Evolutionary conservation across 2,888 invertebrate species (phyloP).

Genomic region (Apodemia duryi): DNA sequence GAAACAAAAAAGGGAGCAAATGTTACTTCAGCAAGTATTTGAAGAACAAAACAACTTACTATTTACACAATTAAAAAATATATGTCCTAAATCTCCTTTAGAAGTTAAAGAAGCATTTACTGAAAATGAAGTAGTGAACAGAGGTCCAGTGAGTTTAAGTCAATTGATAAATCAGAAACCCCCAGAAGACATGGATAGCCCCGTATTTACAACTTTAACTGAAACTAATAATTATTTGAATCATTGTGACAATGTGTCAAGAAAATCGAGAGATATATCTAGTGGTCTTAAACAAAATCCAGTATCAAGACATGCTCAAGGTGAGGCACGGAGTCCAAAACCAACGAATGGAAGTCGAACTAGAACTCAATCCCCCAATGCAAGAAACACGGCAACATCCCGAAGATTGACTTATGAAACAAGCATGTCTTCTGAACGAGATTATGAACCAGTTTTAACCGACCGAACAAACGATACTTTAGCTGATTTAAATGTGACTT

Average conservation of each 20-base stretch:
- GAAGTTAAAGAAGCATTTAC: slow-evolving; percentile 63
- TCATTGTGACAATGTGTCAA: slow-evolving; percentile 56
- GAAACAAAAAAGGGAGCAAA: slow-evolving; percentile 82
- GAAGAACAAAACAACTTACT: slow-evolving; percentile 82
- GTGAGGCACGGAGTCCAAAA: slow-evolving; percentile 34
- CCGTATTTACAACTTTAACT: slow-evolving; percentile 48
- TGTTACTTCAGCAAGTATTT: slow-evolving; percentile 81
- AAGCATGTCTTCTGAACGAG: slow-evolving; percentile 52
- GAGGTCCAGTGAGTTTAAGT: slow-evolving; percentile 66
- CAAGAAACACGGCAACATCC: slow-evolving; percentile 40
- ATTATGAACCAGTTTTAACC: slow-evolving; percentile 57
- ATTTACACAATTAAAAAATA: slow-evolving; percentile 67
- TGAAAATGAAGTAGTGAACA: slow-evolving; percentile 41
- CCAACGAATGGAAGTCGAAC: slow-evolving; percentile 41
- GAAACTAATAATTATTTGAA: slow-evolving; percentile 58
- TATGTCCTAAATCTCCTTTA: slow-evolving; percentile 57
- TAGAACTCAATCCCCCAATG: slow-evolving; percentile 48
- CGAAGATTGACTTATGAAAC: slow-evolving; percentile 58
- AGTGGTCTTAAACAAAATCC: slow-evolving; percentile 49
- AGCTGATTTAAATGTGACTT: slow-evolving; percentile 69
- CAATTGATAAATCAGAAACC: slow-evolving; percentile 58
- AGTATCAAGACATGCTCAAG: slow-evolving; percentile 23
- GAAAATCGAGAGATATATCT: slow-evolving; percentile 58
- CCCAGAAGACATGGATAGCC: slow-evolving; percentile 41
- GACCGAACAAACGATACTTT: slow-evolving; percentile 73